Conservation (phyloP, 1,140 invertebrate species). For the Conus betulinus region DNA sequence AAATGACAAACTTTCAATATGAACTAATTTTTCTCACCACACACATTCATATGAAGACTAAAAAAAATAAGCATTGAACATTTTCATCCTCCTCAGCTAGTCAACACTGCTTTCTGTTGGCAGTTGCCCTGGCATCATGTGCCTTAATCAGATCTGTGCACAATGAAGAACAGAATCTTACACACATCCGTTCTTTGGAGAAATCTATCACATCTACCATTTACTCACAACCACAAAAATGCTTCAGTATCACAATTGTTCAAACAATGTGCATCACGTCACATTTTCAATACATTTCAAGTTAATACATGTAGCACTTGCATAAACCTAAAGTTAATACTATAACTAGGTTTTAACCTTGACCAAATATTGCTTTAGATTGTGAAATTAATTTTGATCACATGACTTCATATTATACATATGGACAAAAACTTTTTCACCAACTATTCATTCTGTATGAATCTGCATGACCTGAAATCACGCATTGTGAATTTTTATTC, state of each 20-base stretch:
- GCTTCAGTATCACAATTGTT: not conserved
- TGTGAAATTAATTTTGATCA: not conserved
- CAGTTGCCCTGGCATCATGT: not conserved
- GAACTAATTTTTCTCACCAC: not conserved
- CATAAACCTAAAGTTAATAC: not conserved
- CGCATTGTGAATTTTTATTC: no score
- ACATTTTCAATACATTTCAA: not conserved
- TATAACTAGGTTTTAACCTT: not conserved
- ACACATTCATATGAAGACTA: not conserved
- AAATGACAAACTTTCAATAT: not conserved
- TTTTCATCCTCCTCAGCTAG: not conserved
- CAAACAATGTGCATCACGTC: not conserved
- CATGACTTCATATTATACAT: not conserved
- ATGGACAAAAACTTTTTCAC: no score
- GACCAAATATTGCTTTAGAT: not conserved
- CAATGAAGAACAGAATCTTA: not conserved
- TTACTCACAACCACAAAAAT: not conserved
- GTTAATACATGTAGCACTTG: not conserved
- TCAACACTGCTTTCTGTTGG: not conserved
- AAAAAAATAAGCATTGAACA: not conserved
- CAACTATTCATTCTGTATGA: no score
- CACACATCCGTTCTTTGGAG: not conserved
- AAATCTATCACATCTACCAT: not conserved
- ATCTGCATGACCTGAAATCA: no score
- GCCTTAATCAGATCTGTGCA: not conserved